Base-by-base conservation (phyloP, 2,113 vertebrate genomes). In the Gadus chalcogrammus region DNA sequence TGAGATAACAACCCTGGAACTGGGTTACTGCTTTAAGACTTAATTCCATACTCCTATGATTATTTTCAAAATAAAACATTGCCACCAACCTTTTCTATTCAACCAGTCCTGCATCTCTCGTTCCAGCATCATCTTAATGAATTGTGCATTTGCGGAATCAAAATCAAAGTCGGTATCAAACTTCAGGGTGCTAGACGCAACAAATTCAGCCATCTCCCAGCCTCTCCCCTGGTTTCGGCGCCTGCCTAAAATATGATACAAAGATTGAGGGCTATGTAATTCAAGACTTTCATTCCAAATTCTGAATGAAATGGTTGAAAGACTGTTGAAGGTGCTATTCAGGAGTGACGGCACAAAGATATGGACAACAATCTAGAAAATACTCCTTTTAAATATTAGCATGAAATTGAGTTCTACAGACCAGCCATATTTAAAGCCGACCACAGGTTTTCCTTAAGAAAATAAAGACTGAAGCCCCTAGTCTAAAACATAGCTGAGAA, bases 151-250 rank as follows among this genome's bases (percentile, higher is more conserved):
- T 73, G 97, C 96, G 11, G 90, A 97, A 91, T 96, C 97, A 86
- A 99, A 99, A 82, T 99, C 97, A 86, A 99, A 99, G 88, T 99
- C 97, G 0, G 95, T 93, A 84, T 99, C 97, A 87, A 99, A 99
- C 86, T 94, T 96, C 59, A 99, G 94, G 1, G 92, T 92, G 20
- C 84, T 95, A 42, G 94, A 92, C 70, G 94, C 96, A 68, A 85
- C 81, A 15, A 77, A 85, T 17, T 90, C 68, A 17, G 94, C 93
- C 58, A 94, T 92, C 81, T 92, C 94, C 68, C 95, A 95, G 52
- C 95, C 97, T 83, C 93, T 90, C 69, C 94, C 94, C 27, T 93
- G 94, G 82, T 94, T 96, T 77, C 94, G 91, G 68, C 94, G 92
- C 71, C 95, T 87, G 68, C 95, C 92, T 72, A 48, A 48, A 48